These are phyloP conservation scores for Crossaster papposus DNA, from an alignment of 53 echinoderm and acorn worm genomes.

Conservation along the genomic window DNA sequence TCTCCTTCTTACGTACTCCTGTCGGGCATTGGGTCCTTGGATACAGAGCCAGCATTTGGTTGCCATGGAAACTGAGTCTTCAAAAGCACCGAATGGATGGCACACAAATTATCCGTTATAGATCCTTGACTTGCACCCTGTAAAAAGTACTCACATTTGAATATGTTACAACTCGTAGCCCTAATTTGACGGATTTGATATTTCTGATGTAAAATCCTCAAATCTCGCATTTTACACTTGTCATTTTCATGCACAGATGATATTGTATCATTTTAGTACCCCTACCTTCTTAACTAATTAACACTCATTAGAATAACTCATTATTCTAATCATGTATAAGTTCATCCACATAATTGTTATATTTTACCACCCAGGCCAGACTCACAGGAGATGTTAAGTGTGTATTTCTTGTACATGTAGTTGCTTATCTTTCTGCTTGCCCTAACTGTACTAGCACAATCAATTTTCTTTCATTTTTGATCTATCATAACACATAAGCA, in stretches of 20 bases:
- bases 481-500: no score
- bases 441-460: no score
- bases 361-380: no score
- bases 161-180: neutral
- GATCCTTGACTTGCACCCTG: neutral
- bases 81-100: neutral
- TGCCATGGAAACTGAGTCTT: conserved; percentile 14
- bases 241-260: no score
- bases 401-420: no score
- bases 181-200: neutral
- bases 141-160: no score
- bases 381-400: neutral
- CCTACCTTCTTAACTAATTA: neutral
- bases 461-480: no score
- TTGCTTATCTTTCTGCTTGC: no score
- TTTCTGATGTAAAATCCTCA: neutral
- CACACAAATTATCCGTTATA: neutral
- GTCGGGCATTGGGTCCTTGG: conserved; percentile 39
- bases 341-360: neutral
- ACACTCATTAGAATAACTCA: neutral
- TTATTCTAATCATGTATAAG: neutral
- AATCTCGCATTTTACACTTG: neutral
- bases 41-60: conserved; percentile 31
- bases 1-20: neutral
- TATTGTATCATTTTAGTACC: neutral